A percentile compares a stretch with the other conserved stretches of the same genome.
Evolutionary conservation across 2,888 invertebrate species (phyloP).

Genomic region (Corythucha ciliata): DNA sequence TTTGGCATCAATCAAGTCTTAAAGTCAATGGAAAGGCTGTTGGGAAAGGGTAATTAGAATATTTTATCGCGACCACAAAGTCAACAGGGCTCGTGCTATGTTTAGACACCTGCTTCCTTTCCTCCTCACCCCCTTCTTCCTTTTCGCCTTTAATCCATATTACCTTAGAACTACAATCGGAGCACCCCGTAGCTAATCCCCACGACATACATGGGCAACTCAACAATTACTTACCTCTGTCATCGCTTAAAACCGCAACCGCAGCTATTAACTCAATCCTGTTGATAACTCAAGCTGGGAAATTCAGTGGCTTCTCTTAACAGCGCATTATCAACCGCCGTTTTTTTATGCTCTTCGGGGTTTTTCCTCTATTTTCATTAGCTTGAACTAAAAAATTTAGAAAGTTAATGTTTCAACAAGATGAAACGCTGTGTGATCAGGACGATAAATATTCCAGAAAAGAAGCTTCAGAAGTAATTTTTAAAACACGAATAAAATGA

Average conservation of each 20-base stretch:
- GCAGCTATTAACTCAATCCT: too few species aligned
- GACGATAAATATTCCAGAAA: too few species aligned
- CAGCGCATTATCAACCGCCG: too few species aligned
- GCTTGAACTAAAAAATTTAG: too few species aligned
- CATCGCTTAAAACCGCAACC: constrained; percentile 2
- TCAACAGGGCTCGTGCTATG: constrained; percentile 30
- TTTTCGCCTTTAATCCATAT: constrained; percentile 21
- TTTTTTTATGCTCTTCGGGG: too few species aligned
- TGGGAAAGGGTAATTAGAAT: constrained; percentile 33
- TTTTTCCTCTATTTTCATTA: too few species aligned
- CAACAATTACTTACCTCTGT: neutral
- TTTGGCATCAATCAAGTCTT: constrained; percentile 28
- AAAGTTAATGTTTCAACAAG: too few species aligned
- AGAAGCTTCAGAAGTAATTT: too few species aligned
- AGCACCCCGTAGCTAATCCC: constrained; percentile 16
- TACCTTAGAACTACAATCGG: constrained; percentile 22
- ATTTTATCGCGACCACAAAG: constrained; percentile 33
- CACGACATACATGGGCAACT: neutral
- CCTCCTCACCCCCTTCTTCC: neutral
- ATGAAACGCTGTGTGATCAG: too few species aligned
- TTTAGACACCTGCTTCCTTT: constrained; percentile 32
- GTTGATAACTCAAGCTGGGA: too few species aligned
- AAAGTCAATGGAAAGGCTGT: constrained; percentile 28
- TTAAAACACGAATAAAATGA: too few species aligned
- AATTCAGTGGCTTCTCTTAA: too few species aligned